A percentile compares a stretch with the other conserved stretches of the same genome.
Conservation (phyloP, 2,113 vertebrate genomes). For the Gulo gulo region DNA sequence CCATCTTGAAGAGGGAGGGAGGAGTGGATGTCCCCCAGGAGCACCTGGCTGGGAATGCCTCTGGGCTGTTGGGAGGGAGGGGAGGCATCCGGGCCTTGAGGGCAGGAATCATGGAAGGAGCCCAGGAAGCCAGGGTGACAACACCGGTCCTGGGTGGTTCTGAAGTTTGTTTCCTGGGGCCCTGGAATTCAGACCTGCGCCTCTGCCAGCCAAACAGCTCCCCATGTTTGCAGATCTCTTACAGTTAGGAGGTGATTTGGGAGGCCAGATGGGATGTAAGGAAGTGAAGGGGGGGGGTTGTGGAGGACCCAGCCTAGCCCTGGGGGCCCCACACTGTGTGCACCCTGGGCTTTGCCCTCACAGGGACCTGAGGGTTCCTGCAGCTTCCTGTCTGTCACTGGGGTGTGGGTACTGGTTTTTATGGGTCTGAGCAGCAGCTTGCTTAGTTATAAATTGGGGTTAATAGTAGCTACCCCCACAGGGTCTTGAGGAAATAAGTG, state of each 20-base stretch:
- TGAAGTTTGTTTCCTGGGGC: background rate
- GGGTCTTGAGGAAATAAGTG: background rate
- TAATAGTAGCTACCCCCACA: background rate
- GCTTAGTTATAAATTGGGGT: background rate
- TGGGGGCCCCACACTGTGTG: background rate
- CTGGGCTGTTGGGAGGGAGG: background rate
- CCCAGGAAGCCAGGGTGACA: background rate
- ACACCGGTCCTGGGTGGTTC: background rate
- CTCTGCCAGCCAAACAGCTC: background rate
- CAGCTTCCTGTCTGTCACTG: background rate
- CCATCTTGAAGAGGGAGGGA: background rate
- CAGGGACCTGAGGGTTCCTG: no score
- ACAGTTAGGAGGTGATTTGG: background rate
- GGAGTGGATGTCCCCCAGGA: background rate
- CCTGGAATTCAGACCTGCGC: background rate
- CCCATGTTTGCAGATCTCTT: background rate
- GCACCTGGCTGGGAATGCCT: background rate
- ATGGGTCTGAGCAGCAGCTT: background rate
- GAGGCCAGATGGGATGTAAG: background rate
- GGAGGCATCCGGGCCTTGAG: background rate
- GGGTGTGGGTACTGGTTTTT: background rate
- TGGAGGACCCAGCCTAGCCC: no score
- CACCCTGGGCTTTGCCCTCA: background rate
- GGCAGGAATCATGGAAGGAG: background rate
- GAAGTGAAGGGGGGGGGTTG: background rate